Evolutionary conservation across 2,888 invertebrate species (phyloP), one percentile per base, ranked within the genome.

Genomic region (Tachina grossa): DNA sequence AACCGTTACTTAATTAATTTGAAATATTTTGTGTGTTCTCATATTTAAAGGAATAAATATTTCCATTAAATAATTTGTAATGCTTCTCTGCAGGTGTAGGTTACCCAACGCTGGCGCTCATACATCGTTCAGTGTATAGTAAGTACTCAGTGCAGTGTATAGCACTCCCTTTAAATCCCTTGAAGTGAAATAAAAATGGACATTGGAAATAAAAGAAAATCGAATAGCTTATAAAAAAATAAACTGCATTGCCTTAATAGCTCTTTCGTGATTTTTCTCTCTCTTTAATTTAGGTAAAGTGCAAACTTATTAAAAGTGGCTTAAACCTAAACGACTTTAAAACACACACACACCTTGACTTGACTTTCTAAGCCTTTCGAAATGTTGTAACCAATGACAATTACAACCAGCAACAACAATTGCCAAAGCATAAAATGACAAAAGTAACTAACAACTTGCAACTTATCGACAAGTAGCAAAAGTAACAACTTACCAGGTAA

Each of bases 251-350:
- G 3, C 14, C n/a, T 19, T 47, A 63, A 75, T 19, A 19, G 41
- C 19, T 43, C 8, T 10, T 61, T n/a, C 53, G 22, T n/a, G 43
- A 61, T 63, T 68, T 41, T 53, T 41, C 61, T n/a, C 51, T 43
- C 61, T n/a, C 59, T 51, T 59, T 72, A 49, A 19, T 47, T 10
- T 47, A 43, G 43, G 66, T 63, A 69, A 76, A 84, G 65, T 79
- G 84, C 65, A 84, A 47, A 76, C 63, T 71, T 65, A 79, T 55
- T 79, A 75, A 66, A 77, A n/a, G 71, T 74, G 53, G 72, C 72
- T 77, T 49, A 68, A 69, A 57, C 76, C 31, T 31, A 19, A 31
- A 55, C 19, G 9, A 51, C 41, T 41, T 14, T 2, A 66, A 61
- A 49, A 66, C 53, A 53, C 43, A 59, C 53, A 55, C 59, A 74